Percentiles rank a stretch among this genome's conserved stretches.
These are phyloP conservation scores for Clarias fuscus DNA, from an alignment of 2,797 vertebrate species.

Conservation along the genomic window DNA sequence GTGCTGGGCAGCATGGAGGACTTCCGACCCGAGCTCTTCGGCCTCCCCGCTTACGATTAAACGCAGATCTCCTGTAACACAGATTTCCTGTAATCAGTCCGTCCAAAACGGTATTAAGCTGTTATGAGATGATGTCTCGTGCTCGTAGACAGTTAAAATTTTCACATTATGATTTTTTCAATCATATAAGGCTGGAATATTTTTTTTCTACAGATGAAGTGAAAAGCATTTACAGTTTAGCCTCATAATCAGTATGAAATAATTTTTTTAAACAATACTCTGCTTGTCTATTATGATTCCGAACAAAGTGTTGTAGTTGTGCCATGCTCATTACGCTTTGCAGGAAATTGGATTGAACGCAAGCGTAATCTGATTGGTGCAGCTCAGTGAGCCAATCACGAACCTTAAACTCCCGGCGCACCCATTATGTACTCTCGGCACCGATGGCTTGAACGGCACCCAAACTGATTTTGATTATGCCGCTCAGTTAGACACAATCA, in stretches of 20 bases:
- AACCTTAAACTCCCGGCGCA: constrained; percentile 3
- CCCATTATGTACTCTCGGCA: background rate
- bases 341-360: constrained; percentile 37
- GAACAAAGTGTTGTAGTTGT: background rate
- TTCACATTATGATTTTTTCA: background rate
- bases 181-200: background rate
- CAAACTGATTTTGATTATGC: constrained; percentile 47
- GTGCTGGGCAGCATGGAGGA: constrained; percentile 81
- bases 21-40: constrained; percentile 84
- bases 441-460: constrained; percentile 2
- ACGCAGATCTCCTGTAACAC: background rate
- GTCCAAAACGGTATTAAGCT: background rate
- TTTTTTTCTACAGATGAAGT: background rate
- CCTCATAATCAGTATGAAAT: background rate
- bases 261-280: background rate
- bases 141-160: background rate
- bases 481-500: constrained; percentile 40
- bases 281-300: background rate
- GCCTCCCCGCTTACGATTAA: constrained; percentile 80
- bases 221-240: background rate
- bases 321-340: background rate
- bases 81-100: background rate
- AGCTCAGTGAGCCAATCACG: constrained; percentile 31
- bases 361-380: constrained; percentile 23
- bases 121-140: background rate